Base-by-base conservation (phyloP, 1,140 invertebrate genomes). In the Carposina sasakii region DNA sequence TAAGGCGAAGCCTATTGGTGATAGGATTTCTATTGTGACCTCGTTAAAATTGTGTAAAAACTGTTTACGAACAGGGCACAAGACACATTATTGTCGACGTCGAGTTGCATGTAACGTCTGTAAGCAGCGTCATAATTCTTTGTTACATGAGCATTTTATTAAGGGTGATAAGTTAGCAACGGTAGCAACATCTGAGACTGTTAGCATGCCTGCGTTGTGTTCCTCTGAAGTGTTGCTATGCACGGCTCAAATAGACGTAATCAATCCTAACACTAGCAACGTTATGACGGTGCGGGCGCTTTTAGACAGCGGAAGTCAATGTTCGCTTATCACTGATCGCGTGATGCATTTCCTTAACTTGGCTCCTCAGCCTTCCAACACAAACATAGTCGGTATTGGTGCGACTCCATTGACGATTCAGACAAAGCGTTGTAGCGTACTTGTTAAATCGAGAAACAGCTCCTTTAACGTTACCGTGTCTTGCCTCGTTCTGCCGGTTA, bases 81-180 rank as follows among this genome's bases (percentile, higher is more conserved):
- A 31, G 9, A n/a, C 31, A 13, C 16, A 45, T 17, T n/a, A 10
- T 22, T 52, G 42, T n/a, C 45, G 33, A 16, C 17, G 39, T 1
- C 37, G 36, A 8, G 47, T 36, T 16, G 22, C 22, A n/a, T 49
- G 47, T 21, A 31, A 36, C 8, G n/a, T 28, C 15, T 52, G 50
- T 46, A 52, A 39, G 40, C 23, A 45, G 23, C 30, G 33, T 6
- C 50, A 52, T 16, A 44, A 52, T 52, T 36, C 50, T 5, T 51
- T 43, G 24, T 12, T 26, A 26, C 24, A 26, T 12, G 24, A 26
- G 24, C 24, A 12, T 6, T 12, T 26, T 6, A 6, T 26, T 26
- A 26, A 26, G 12, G 24, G 5, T 12, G 24, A 26, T 12, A 12
- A 6, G 12, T 12, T 12, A 12, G 24, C 24, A 12, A 26, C 24